Percentiles rank a stretch among this genome's conserved stretches.
phyloP scores from a whole-genome alignment of 2,797 vertebrate genomes.

The Notolepis coatsorum region DNA sequence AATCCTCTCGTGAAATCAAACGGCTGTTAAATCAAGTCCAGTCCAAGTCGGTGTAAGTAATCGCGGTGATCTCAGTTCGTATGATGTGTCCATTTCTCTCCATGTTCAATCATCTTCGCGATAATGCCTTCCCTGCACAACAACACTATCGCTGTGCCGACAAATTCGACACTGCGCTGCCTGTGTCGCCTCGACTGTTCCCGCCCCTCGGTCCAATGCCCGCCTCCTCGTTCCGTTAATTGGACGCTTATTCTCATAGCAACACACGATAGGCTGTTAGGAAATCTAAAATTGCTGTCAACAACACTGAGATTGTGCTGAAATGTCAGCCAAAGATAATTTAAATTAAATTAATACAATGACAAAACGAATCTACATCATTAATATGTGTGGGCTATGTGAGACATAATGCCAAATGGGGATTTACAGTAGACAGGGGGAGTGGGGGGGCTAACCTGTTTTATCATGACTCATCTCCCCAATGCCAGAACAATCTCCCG shows the following conservation, averaged over 20 bases:
- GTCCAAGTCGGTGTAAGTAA: slow-evolving; percentile 30
- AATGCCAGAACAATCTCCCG: slow-evolving; percentile 8
- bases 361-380: slow-evolving; percentile 2
- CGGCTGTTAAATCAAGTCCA: slow-evolving; percentile 34
- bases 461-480: slow-evolving; percentile 47
- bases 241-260: slow-evolving; percentile 1
- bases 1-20: background rate
- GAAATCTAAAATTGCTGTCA: slow-evolving; percentile 48
- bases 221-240: background rate
- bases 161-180: slow-evolving; percentile 34
- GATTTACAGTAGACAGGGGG: no score
- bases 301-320: slow-evolving; percentile 60
- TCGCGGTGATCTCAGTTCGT: slow-evolving; percentile 26
- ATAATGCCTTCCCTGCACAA: slow-evolving; percentile 11
- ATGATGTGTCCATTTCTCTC: slow-evolving; percentile 49
- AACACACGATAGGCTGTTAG: slow-evolving; percentile 8
- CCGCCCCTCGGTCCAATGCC: slow-evolving; percentile 19
- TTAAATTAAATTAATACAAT: slow-evolving; percentile 39
- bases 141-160: slow-evolving; percentile 42
- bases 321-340: slow-evolving; percentile 60
- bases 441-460: no score
- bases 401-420: no score
- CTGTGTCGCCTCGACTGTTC: background rate
- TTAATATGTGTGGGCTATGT: slow-evolving; percentile 11
- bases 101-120: slow-evolving; percentile 36